Base-by-base conservation (phyloP, 2,797 vertebrate genomes). In the Novumbra hubbsi region DNA sequence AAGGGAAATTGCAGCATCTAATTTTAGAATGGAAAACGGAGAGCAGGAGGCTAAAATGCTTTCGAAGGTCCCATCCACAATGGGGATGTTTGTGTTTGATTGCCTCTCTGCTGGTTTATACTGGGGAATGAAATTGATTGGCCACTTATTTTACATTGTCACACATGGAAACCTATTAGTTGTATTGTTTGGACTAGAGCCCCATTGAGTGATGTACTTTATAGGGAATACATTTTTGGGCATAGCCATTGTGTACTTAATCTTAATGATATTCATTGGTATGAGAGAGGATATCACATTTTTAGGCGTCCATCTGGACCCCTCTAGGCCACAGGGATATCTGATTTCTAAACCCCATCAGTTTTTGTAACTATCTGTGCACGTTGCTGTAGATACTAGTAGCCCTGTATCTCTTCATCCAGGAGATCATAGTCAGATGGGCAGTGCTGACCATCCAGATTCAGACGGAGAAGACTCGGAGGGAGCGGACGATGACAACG, bases 391-490 rank as follows among this genome's bases (percentile, higher is more conserved):
- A 14, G 1, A 68, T 11, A 45, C 65, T 67, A 38, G 19, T 4
- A 11, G n/a, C 70, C 79, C 21, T 79, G 32, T 14, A 32, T 28
- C 48, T 82, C 52, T 78, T 66, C 60, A 52, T 74, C 9, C 87
- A 98, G 97, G 96, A 78, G 98, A 99, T 80, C 96, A 94, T 62
- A 95, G 95, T 76, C 94, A 95, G 30, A 89, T 92, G 71, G 83
- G 91, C 85, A 90, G 92, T 68, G 93, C 87, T 0, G 98, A 99
- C 76, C 92, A 93, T 0, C 92, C 93, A 27, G 96, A 96, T 16
- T 98, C 95, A 0, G 98, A 99, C 0, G 95, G 89, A 0, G 97
- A 99, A n/a, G 97, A 99, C 77, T 98, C 97, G 0, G 98, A 99
- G 4, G 95, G 95, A 6, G 91, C 93, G 0, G 97, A 99, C 3